A percentile compares a stretch with the other conserved stretches of the same genome.
Conservation (phyloP, 2,797 vertebrate genomes). For the Hozukius guyotensis region DNA sequence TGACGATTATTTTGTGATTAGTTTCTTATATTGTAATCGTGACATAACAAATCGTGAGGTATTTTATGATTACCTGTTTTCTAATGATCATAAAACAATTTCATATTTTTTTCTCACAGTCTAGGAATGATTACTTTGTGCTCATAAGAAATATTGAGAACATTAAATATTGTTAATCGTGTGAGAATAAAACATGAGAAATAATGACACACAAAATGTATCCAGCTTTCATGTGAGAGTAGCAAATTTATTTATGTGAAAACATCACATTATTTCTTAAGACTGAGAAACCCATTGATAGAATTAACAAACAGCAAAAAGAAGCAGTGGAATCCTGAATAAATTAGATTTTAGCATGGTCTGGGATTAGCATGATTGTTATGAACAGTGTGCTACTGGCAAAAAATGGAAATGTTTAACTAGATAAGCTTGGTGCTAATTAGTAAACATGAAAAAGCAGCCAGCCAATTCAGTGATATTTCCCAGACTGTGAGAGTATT, state of each 20-base stretch:
- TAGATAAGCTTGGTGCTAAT: not conserved
- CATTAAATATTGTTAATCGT: not conserved
- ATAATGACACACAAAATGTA: not conserved
- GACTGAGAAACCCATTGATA: not conserved
- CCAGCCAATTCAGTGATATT: slow-evolving; percentile 13
- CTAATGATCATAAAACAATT: not conserved
- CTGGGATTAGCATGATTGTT: slow-evolving; percentile 1
- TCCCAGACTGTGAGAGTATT: slow-evolving; percentile 2
- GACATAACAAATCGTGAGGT: no score
- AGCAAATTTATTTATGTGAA: not conserved
- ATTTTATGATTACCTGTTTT: not conserved
- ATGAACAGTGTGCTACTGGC: not conserved
- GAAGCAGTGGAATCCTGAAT: not conserved
- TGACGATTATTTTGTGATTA: not conserved
- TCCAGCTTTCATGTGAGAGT: not conserved
- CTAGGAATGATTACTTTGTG: not conserved
- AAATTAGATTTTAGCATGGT: not conserved
- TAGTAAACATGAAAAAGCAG: slow-evolving; percentile 8
- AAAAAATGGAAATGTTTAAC: not conserved
- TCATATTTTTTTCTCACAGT: not conserved
- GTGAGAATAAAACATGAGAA: not conserved
- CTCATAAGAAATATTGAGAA: not conserved
- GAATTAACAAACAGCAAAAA: not conserved
- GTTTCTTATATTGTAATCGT: not conserved
- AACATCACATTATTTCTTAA: not conserved